Conservation (phyloP, 2,797 vertebrate genomes). For the Triplophysa bombifrons region DNA sequence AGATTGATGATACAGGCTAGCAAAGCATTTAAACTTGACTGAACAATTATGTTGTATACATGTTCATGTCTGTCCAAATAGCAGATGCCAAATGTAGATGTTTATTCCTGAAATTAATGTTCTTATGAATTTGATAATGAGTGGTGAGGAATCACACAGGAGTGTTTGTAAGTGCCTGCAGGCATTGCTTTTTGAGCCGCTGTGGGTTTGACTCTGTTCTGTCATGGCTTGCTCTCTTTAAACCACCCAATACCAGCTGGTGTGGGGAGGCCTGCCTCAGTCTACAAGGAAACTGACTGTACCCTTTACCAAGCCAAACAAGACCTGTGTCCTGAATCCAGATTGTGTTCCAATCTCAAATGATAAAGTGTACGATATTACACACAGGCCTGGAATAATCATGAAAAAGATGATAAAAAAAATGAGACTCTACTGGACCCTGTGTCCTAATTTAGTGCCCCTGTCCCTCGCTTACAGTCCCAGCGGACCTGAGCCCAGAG, state of each 20-base stretch:
- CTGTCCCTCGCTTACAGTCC: conserved; percentile 64
- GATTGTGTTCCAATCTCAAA: conserved; percentile 35
- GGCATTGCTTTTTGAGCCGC: conserved; percentile 16
- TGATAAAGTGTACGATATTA: conserved; percentile 36
- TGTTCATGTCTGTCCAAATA: neutral
- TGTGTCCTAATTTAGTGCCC: neutral
- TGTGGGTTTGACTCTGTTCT: conserved; percentile 15
- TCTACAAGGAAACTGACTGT: neutral
- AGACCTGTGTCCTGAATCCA: neutral
- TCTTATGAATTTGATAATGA: neutral
- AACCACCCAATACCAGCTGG: conserved; percentile 14
- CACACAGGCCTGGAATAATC: neutral
- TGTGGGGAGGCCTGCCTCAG: neutral
- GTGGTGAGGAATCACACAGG: neutral
- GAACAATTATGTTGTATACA: neutral
- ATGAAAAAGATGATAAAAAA: no score
- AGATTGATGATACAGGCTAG: neutral
- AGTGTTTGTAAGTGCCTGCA: conserved; percentile 1
- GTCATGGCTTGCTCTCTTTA: conserved; percentile 19
- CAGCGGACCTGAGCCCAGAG: conserved; percentile 85
- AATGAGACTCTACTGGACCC: no score
- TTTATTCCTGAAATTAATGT: neutral
- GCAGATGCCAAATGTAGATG: neutral
- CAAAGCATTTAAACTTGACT: neutral
- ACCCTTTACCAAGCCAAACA: neutral